A percentile compares a stretch with the other conserved stretches of the same genome.
phyloP scores from a whole-genome alignment of 2,113 vertebrate species.

The Triplophysa tibetana region DNA sequence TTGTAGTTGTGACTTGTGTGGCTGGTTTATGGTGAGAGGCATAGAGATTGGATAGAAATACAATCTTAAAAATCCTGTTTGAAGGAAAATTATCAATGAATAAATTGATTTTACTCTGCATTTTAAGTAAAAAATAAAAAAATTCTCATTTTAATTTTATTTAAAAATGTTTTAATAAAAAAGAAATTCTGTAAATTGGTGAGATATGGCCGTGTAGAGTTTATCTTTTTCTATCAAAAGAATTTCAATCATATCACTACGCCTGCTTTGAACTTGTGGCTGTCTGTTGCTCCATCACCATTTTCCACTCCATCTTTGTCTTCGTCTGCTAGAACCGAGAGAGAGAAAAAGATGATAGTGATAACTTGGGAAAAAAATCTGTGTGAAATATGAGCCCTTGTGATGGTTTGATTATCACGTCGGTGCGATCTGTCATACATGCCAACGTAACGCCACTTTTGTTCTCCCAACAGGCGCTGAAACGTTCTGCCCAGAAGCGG shows the following conservation, averaged over 20 bases:
- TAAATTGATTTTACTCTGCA: too few relatives aligned
- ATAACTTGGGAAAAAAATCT: neutral
- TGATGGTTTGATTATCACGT: neutral
- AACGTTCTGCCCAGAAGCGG: constrained; percentile 75
- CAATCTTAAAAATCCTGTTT: too few relatives aligned
- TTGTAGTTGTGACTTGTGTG: neutral
- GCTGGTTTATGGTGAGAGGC: constrained; percentile 16
- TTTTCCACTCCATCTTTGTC: constrained; percentile 26
- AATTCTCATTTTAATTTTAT: too few relatives aligned
- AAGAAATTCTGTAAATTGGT: too few relatives aligned
- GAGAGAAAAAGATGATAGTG: too few relatives aligned
- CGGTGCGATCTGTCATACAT: neutral
- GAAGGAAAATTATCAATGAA: too few relatives aligned
- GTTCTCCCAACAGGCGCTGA: constrained; percentile 64
- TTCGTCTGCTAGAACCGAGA: neutral
- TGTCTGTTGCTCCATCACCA: neutral
- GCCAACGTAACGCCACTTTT: neutral
- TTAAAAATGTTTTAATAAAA: too few relatives aligned
- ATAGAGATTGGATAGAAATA: too few relatives aligned
- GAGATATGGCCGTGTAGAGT: too few relatives aligned
- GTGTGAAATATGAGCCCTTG: neutral
- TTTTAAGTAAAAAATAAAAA: too few relatives aligned
- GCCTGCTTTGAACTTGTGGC: constrained; percentile 20
- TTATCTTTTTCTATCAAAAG: too few relatives aligned
- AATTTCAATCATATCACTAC: neutral